Base-by-base conservation (phyloP, 2,888 invertebrate genomes). In the Eupithecia centaureata region DNA sequence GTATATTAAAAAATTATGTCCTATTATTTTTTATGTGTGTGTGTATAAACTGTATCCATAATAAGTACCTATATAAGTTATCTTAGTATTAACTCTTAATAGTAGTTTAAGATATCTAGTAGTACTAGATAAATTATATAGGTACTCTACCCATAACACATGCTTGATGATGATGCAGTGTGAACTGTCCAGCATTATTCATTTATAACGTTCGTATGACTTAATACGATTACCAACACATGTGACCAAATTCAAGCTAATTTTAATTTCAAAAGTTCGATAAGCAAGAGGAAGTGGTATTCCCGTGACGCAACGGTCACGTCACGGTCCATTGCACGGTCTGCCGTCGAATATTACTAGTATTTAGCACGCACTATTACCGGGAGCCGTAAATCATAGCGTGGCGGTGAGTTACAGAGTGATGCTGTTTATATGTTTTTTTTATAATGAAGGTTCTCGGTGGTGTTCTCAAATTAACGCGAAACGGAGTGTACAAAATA, bases 301-400 rank as follows among this genome's bases (percentile, higher is more conserved):
- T 47, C 47, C n/a, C 35, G 57, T 64, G 63, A 67, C 62, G 62
- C 38, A 35, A 64, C 52, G 12, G 12, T n/a, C 22, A 28, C 64
- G 47, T 63, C 57, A 63, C 15, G 15, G 35, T 13, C 42, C 25
- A 15, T 4, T 12, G 42, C 22, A 22, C 57, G 33, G 22, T n/a
- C 42, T 27, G 27, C 35, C 52, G 33, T 15, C 30, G 30, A 47
- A 30, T 47, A 61, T 61, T 33, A 51, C 51, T 51, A 30, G 18
- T 30, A 57, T 63, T 57, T 22, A 57, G 42, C 18, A 25, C 63
- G 57, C 8, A 25, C 47, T 58, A 63, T 57, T 56, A 58, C 33
- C 33, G 57, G 57, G 42, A 56, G 25, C 5, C 47, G 47, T 51
- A 57, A 61, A 61, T 51, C 54, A 61, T 61, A 61, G 47, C 61